Conservation (phyloP, 2,113 vertebrate species). For the Choloepus hoffmanni region DNA sequence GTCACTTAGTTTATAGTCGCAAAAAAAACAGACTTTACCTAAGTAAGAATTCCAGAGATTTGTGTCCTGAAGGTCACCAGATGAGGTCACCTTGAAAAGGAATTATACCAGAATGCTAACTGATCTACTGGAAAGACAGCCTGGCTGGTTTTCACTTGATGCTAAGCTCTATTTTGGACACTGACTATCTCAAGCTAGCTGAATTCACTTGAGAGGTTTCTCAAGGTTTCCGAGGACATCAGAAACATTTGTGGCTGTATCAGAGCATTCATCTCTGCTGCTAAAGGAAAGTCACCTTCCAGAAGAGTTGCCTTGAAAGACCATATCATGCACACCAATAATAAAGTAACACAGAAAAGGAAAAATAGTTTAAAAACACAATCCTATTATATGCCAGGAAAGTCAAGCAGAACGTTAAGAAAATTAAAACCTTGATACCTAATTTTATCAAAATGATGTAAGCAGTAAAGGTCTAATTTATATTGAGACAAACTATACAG, state of each 20-base stretch:
- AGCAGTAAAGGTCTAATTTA: slow-evolving; percentile 60
- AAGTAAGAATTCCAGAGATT: slow-evolving; percentile 24
- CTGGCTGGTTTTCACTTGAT: slow-evolving; percentile 49
- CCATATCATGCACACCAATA: neutral
- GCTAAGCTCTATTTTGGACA: slow-evolving; percentile 59
- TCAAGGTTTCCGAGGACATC: slow-evolving; percentile 74
- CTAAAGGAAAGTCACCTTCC: slow-evolving; percentile 73
- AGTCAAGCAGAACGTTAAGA: slow-evolving; percentile 40
- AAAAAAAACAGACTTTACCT: neutral
- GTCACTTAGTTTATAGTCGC: neutral
- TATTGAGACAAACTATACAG: slow-evolving; percentile 18
- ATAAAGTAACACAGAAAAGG: slow-evolving; percentile 8
- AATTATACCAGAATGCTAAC: slow-evolving; percentile 34
- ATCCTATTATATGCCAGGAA: slow-evolving; percentile 35
- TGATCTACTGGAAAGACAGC: neutral
- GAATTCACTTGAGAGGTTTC: slow-evolving; percentile 65
- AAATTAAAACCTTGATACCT: slow-evolving; percentile 55
- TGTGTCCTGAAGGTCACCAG: slow-evolving; percentile 4
- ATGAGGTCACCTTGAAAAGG: slow-evolving; percentile 30
- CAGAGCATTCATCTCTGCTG: slow-evolving; percentile 72
- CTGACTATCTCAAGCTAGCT: slow-evolving; percentile 44
- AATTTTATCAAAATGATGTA: slow-evolving; percentile 67
- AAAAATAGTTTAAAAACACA: slow-evolving; percentile 46
- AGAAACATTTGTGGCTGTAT: slow-evolving; percentile 64
- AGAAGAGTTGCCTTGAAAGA: slow-evolving; percentile 13